Evolutionary conservation across 2,888 invertebrate genomes (phyloP), one percentile per base, ranked within the genome.

Genomic region (Sarcophaga carnaria): DNA sequence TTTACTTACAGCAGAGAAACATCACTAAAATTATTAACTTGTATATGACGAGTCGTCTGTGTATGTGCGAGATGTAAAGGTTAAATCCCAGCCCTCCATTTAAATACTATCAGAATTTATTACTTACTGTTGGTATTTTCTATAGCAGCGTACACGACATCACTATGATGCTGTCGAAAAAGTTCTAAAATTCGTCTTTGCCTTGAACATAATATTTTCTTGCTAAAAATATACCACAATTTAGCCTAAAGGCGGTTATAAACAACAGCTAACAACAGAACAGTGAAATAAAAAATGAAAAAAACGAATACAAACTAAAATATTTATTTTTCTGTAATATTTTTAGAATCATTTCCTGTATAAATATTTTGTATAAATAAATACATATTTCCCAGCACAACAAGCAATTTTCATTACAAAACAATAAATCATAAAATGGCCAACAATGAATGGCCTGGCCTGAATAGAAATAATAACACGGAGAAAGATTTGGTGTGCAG

Each of bases 351-450:
- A 45, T 49, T 70, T 82, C 45, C 37, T 20, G 6, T 25, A 62
- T 45, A 54, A 49, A 54, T 54, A 54, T 54, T 54, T 54, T 54
- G 17, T 54, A 69, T 6, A 63, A 17, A 37, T 27, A 49, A 8
- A 76, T 76, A 54, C 27, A 47, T 12, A 75, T 82, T 66, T 67
- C 76, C 71, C 27, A 62, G 77, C 72, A 76, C 76, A 80, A 72
- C 63, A 80, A 86, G 80, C 47, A 69, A 80, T 54, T 83, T 86
- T 77, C 69, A 72, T 77, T 67, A 75, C 63, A 80, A 77, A 79
- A 83, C 70, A 83, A 86, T 86, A 83, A 86, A 86, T 83, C 80
- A 83, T 71, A 74, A 86, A 86, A 54, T 76, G 71, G 80, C 72
- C 72, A 80, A 83, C 80, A 83, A 80, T 80, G 79, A 83, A 80